Percentiles rank a stretch among this genome's conserved stretches.
Conservation (phyloP, 2,888 invertebrate species). For the Romanomermis culicivorax region DNA sequence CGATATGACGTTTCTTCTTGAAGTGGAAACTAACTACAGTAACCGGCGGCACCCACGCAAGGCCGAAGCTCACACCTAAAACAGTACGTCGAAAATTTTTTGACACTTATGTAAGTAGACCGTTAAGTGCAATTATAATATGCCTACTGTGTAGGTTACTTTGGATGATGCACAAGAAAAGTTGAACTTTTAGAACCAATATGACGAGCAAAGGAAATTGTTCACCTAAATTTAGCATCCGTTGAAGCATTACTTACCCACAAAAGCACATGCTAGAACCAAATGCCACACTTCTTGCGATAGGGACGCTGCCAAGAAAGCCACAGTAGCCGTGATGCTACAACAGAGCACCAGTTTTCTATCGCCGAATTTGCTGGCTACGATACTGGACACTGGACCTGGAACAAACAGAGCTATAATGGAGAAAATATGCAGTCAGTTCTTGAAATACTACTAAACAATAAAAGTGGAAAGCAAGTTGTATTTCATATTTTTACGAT, state of each 20-base stretch:
- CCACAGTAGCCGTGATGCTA: neutral
- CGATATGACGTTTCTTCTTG: neutral
- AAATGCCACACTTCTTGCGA: neutral
- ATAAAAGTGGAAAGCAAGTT: too few species aligned
- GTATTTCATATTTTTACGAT: too few species aligned
- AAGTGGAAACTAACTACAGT: conserved; percentile 2
- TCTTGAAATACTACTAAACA: too few species aligned
- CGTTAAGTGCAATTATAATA: too few species aligned
- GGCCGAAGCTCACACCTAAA: neutral
- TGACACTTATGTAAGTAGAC: too few species aligned
- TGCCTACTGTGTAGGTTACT: too few species aligned
- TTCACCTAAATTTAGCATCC: too few species aligned
- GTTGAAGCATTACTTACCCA: neutral
- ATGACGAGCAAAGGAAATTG: too few species aligned
- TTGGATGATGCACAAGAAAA: too few species aligned
- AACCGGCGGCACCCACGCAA: conserved; percentile 3
- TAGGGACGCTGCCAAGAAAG: neutral
- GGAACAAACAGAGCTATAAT: neutral
- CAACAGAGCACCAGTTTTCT: neutral
- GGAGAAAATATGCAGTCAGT: too few species aligned
- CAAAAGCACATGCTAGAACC: conserved; percentile 1
- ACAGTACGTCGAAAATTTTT: too few species aligned
- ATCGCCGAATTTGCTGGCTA: neutral
- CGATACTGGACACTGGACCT: neutral
- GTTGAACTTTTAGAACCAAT: too few species aligned